Evolutionary conservation across 2,797 vertebrate genomes (phyloP), one percentile per base, ranked within the genome.

Genomic region (Pangasius sanitwongsei): DNA sequence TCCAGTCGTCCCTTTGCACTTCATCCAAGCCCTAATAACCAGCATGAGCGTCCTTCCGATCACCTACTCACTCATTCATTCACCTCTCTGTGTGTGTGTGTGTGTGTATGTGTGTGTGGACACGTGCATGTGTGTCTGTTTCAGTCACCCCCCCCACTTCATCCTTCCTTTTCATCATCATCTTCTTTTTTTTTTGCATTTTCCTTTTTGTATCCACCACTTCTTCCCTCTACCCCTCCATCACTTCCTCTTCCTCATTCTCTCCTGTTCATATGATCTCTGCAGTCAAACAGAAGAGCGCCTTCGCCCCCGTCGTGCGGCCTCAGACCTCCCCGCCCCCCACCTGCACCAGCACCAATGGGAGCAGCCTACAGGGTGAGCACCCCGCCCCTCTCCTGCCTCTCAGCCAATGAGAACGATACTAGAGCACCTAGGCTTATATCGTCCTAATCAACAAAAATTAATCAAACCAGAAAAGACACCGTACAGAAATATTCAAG

Each of bases 251-350:
- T 96, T 97, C 96, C 96, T 98, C 98, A 96, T 98, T 98, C 97
- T 98, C 97, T 87, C 97, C 97, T 91, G 97, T 98, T 95, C 97
- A 97, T 95, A 97, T 98, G 97, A 97, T 98, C 96, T 99, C 97
- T 93, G 96, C 95, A 93, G 97, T 98, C 87, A 98, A 97, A 95
- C 96, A 96, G 96, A 96, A 96, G 94, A 96, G 96, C 94, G 96
- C 97, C 94, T 97, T 97, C 95, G 97, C 97, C 93, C 97, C 97
- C 82, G 98, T 99, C 92, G 97, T 99, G 93, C 97, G 98, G 92
- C 98, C 98, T 11, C 97, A 97, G 94, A 96, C 95, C 91, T 99
- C 98, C 89, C 98, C 98, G 16, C 96, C 98, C 89, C 98, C 98
- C 87, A 97, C 97, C 96, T 98, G 98, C 93, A 97, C 97, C 97